Percentiles rank a stretch among this genome's conserved stretches.
These are phyloP conservation scores for Neuroscelio doddi DNA, from an alignment of 2,888 invertebrate species.

Conservation along the genomic window DNA sequence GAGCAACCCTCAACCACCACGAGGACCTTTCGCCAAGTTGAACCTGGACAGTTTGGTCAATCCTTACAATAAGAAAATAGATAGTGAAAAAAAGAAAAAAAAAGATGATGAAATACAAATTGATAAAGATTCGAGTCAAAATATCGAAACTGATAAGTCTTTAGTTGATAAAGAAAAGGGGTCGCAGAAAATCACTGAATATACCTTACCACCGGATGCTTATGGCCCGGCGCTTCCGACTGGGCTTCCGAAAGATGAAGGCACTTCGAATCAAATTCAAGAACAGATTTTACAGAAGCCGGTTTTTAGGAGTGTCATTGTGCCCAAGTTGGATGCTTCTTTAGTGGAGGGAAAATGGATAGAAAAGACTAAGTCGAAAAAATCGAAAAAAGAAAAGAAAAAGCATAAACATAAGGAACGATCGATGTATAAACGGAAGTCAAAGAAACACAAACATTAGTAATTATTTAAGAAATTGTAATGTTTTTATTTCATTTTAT, in stretches of 20 bases:
- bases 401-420: constrained; percentile 65
- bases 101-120: constrained; percentile 18
- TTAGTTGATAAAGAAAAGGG: not conserved
- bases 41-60: constrained; percentile 76
- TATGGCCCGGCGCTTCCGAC: constrained; percentile 78
- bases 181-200: too few relatives aligned
- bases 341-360: too few relatives aligned
- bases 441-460: constrained; percentile 60
- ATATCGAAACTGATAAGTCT: too few relatives aligned
- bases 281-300: constrained; percentile 39
- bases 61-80: constrained; percentile 10
- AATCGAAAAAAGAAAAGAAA: constrained; percentile 66
- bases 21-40: constrained; percentile 81
- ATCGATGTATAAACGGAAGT: constrained; percentile 62
- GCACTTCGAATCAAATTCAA: not conserved
- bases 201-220: constrained; percentile 62
- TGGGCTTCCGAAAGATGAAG: constrained; percentile 54
- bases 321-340: constrained; percentile 45
- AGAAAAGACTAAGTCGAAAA: constrained; percentile 55
- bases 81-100: not conserved
- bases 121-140: too few relatives aligned
- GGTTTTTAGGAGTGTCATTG: constrained; percentile 55
- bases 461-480: too few relatives aligned
- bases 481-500: too few relatives aligned
- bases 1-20: constrained; percentile 81